phyloP scores from a whole-genome alignment of 1,140 invertebrate genomes.

The Lepidostoma basale region DNA sequence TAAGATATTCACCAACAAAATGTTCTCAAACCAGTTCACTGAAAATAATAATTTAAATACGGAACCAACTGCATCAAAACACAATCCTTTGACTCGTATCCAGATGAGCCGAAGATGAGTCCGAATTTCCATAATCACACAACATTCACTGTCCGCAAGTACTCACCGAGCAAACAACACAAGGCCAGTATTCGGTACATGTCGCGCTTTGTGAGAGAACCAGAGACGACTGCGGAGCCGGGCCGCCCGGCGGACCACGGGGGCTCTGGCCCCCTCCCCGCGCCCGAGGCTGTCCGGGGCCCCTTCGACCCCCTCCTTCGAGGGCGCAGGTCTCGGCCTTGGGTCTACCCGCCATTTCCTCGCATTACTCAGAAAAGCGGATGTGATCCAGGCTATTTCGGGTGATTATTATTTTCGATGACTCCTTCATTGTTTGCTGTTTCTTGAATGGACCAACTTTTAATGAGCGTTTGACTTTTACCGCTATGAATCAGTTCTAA shows the following conservation, averaged over 20 bases:
- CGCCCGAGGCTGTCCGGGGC: background rate
- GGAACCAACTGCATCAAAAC: too few species aligned
- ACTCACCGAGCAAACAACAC: constrained; percentile 44
- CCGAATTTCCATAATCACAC: constrained; percentile 16
- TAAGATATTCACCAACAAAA: too few species aligned
- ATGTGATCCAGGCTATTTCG: background rate
- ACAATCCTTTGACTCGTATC: too few species aligned
- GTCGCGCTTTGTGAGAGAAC: constrained; percentile 36
- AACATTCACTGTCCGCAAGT: constrained; percentile 34
- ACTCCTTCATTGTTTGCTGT: background rate
- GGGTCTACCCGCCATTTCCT: background rate
- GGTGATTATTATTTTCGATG: background rate
- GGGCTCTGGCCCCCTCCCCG: background rate
- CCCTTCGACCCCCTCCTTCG: background rate
- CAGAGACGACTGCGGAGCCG: constrained; percentile 36
- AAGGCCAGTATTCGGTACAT: constrained; percentile 39
- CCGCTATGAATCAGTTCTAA: background rate
- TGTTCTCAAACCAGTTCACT: too few species aligned
- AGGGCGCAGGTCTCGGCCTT: background rate
- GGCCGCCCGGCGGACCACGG: background rate
- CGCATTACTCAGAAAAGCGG: background rate
- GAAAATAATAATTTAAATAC: too few species aligned
- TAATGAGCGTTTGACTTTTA: background rate
- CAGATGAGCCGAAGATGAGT: constrained; percentile 20
- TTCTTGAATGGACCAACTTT: too few species aligned